Percentiles rank a stretch among this genome's conserved stretches.
phyloP scores from a whole-genome alignment of 2,888 invertebrate species.

The Pantelozetes paolii region DNA sequence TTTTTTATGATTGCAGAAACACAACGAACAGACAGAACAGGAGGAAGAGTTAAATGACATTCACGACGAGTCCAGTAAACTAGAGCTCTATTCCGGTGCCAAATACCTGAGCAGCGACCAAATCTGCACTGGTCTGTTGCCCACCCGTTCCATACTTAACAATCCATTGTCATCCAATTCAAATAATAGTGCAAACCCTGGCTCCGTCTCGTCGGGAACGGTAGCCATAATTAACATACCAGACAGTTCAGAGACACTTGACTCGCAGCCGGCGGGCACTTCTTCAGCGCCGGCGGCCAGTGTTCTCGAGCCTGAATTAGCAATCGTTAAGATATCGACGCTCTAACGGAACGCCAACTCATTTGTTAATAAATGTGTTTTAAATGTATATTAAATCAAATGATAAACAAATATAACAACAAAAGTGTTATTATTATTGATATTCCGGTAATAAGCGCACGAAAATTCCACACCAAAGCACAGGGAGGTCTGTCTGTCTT shows the following conservation, averaged over 20 bases:
- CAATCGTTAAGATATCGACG: slow-evolving; percentile 24
- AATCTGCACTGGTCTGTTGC: background rate
- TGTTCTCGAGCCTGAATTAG: slow-evolving; percentile 6
- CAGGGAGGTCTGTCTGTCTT: no score
- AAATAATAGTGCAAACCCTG: slow-evolving; percentile 24
- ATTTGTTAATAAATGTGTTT: background rate
- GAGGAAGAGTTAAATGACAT: slow-evolving; percentile 55
- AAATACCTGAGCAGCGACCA: slow-evolving; percentile 16
- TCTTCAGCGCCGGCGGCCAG: background rate
- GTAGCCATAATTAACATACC: slow-evolving; percentile 31
- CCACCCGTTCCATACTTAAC: slow-evolving; percentile 46
- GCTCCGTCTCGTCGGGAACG: background rate
- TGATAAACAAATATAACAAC: no score
- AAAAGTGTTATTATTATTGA: no score
- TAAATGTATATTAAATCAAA: no score
- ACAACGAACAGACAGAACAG: slow-evolving; percentile 53
- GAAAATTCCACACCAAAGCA: no score
- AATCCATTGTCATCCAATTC: slow-evolving; percentile 41
- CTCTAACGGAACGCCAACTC: background rate
- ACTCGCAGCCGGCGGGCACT: slow-evolving; percentile 21
- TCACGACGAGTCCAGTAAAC: slow-evolving; percentile 46
- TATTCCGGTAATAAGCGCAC: no score
- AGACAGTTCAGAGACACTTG: slow-evolving; percentile 19
- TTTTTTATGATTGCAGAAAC: slow-evolving; percentile 50
- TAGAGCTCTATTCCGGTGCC: slow-evolving; percentile 10